A percentile compares a stretch with the other conserved stretches of the same genome.
Conservation (phyloP, 2,113 vertebrate genomes). For the Delphinapterus leucas region DNA sequence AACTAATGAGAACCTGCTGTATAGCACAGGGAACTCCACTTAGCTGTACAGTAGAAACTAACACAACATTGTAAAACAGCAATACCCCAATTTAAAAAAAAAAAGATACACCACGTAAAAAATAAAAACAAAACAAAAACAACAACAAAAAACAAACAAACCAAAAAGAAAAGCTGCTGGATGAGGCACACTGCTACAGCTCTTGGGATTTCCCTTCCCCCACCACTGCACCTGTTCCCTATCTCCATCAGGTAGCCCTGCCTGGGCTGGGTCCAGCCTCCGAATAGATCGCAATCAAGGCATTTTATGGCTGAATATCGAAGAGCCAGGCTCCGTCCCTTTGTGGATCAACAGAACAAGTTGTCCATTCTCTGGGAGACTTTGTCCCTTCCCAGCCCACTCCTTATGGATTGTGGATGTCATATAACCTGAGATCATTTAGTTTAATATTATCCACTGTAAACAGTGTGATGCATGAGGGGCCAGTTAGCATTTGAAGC, state of each 20-base stretch:
- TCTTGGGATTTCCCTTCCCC: neutral
- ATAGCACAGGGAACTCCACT: too few species aligned
- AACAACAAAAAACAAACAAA: too few species aligned
- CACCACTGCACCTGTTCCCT: neutral
- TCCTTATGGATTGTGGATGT: neutral
- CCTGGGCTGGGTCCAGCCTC: neutral
- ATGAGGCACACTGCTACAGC: neutral
- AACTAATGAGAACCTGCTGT: too few species aligned
- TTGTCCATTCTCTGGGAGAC: neutral
- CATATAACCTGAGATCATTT: neutral
- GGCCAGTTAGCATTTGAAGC: neutral
- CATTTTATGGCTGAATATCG: neutral
- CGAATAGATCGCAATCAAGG: neutral
- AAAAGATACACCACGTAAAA: too few species aligned
- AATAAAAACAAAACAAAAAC: too few species aligned
- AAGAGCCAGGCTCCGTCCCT: neutral
- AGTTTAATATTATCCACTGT: neutral
- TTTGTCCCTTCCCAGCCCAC: neutral
- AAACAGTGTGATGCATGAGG: neutral
- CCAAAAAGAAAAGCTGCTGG: neutral
- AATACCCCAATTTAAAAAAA: too few species aligned
- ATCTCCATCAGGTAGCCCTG: neutral
- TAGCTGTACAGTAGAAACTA: too few species aligned
- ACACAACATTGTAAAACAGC: too few species aligned
- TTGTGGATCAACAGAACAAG: neutral